Conservation (phyloP, 2,113 vertebrate genomes). For the Pluvianellus socialis region DNA sequence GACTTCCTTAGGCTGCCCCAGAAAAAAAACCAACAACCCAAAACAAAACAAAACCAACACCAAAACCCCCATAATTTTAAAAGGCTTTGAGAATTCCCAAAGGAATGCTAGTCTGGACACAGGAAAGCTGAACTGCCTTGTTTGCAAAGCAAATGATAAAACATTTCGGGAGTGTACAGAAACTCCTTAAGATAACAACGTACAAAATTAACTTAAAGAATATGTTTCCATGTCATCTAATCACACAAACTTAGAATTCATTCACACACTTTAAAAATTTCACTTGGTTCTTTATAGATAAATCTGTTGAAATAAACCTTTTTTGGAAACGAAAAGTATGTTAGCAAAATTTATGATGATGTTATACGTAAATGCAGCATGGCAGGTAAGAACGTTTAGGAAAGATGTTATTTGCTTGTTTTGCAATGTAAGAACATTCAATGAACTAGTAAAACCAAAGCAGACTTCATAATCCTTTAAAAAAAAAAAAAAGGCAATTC, state of each 20-base stretch:
- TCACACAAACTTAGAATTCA: background rate
- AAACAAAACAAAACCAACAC: constrained; percentile 2
- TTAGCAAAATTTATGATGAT: background rate
- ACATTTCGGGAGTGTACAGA: constrained; percentile 4
- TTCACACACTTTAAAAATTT: background rate
- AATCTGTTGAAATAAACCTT: background rate
- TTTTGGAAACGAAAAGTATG: background rate
- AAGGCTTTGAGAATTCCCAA: constrained; percentile 73
- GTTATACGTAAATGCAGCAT: background rate
- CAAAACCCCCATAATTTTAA: constrained; percentile 65
- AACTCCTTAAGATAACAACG: background rate
- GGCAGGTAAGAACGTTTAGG: background rate
- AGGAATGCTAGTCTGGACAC: constrained; percentile 44
- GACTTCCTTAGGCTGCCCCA: constrained; percentile 71
- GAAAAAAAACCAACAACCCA: constrained; percentile 36
- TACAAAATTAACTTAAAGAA: background rate
- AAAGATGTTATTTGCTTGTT: background rate
- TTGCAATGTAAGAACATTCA: background rate
- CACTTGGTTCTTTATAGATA: background rate
- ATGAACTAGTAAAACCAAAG: background rate
- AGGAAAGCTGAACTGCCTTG: constrained; percentile 13
- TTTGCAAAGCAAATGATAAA: constrained; percentile 53
- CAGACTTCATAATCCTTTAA: background rate
- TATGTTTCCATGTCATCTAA: background rate
- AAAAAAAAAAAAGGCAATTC: background rate